These are phyloP conservation scores for Perca flavescens DNA, from an alignment of 2,113 vertebrate species.

Conservation along the genomic window DNA sequence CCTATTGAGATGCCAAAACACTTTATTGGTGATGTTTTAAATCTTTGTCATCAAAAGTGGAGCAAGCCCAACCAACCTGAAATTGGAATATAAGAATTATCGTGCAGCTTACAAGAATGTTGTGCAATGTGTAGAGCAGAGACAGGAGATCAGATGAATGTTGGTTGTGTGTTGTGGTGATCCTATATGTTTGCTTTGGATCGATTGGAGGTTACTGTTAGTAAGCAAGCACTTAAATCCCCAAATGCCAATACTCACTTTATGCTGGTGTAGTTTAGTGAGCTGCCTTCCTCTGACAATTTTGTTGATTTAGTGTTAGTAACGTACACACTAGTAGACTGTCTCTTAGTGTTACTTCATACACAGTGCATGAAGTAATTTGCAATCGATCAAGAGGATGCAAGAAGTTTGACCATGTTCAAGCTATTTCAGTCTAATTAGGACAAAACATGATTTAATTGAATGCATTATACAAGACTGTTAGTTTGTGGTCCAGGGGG, in stretches of 20 bases:
- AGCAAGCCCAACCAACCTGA: too few species aligned
- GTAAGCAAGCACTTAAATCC: too few species aligned
- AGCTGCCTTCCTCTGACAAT: conserved; percentile 40
- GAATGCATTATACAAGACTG: neutral
- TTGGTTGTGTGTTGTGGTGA: conserved; percentile 17
- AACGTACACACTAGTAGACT: neutral
- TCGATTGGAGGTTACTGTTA: too few species aligned
- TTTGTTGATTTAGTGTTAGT: conserved; percentile 4
- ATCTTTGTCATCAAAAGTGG: too few species aligned
- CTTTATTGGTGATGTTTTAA: too few species aligned
- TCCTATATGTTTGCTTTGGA: too few species aligned
- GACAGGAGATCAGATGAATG: conserved; percentile 9
- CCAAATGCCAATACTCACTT: too few species aligned
- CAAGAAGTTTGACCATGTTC: neutral
- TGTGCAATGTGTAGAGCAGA: conserved; percentile 23
- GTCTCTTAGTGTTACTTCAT: neutral
- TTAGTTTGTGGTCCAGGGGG: neutral
- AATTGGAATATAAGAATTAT: neutral
- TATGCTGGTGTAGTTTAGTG: too few species aligned
- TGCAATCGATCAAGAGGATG: neutral
- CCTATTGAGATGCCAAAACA: too few species aligned
- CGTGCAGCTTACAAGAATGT: conserved; percentile 24
- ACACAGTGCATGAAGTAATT: neutral
- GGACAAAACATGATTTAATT: neutral
- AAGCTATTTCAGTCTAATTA: neutral